phyloP scores from a whole-genome alignment of 2,113 vertebrate species.

The Tragelaphus strepsiceros region DNA sequence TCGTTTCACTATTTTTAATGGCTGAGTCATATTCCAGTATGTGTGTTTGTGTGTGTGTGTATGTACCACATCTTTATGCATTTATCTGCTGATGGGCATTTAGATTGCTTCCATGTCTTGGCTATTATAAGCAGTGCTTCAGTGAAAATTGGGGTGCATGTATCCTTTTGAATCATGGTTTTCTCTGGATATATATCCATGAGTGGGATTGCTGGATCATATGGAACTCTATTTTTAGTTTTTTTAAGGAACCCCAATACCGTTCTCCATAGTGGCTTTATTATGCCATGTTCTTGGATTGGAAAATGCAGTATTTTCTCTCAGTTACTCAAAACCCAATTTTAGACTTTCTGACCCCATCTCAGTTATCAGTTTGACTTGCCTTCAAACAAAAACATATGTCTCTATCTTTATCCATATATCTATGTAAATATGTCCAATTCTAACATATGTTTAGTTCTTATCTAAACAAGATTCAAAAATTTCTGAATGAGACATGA shows the following conservation, averaged over 20 bases:
- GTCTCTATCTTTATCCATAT: neutral
- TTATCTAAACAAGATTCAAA: neutral
- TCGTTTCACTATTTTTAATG: neutral
- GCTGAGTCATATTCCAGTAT: neutral
- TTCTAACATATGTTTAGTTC: neutral
- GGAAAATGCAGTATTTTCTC: neutral
- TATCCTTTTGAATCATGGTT: neutral
- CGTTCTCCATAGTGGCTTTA: neutral
- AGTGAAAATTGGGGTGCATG: neutral
- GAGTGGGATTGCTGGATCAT: neutral
- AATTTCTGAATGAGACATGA: neutral
- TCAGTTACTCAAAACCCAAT: neutral
- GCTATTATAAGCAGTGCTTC: neutral
- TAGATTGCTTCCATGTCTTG: neutral
- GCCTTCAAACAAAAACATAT: neutral
- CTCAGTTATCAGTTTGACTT: neutral
- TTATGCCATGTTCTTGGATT: neutral
- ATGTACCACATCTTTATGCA: neutral
- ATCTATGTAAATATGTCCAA: neutral
- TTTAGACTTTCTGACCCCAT: neutral
- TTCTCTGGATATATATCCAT: neutral
- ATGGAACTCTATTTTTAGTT: neutral
- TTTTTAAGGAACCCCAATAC: neutral
- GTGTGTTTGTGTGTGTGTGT: neutral
- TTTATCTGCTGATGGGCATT: neutral